Conservation (phyloP, 2,113 vertebrate species). For the Procavia capensis region DNA sequence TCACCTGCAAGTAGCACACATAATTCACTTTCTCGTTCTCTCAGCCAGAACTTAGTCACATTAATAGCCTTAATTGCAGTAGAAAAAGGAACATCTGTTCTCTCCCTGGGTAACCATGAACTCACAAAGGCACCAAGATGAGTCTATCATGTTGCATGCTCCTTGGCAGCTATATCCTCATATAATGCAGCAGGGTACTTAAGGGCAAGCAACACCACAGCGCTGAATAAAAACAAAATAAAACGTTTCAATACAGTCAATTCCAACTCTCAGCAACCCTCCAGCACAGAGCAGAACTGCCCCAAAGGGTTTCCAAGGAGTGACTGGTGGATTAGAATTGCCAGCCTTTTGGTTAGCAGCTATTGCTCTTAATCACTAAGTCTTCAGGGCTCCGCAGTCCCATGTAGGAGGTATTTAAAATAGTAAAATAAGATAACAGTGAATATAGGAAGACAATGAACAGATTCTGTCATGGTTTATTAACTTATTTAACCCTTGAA, state of each 20-base stretch:
- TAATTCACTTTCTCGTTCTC: background rate
- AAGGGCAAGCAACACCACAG: background rate
- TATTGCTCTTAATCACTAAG: no score
- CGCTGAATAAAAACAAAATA: no score
- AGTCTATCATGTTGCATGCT: background rate
- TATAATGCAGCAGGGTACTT: background rate
- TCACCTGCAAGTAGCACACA: background rate
- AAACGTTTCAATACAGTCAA: no score
- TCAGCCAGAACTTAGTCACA: background rate
- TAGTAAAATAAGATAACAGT: background rate
- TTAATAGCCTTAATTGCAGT: background rate
- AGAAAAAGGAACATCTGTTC: background rate
- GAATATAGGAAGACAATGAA: background rate
- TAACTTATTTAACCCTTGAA: background rate
- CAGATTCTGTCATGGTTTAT: background rate
- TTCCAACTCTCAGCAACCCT: no score
- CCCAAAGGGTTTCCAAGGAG: no score
- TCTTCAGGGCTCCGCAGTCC: no score
- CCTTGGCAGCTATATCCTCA: background rate
- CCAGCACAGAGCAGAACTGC: no score
- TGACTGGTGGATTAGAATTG: no score
- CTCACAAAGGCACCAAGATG: background rate
- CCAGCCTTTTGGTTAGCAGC: no score
- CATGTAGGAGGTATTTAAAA: background rate
- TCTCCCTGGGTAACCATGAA: background rate